phyloP scores from a whole-genome alignment of 2,113 vertebrate genomes.

The Aptenodytes patagonicus region DNA sequence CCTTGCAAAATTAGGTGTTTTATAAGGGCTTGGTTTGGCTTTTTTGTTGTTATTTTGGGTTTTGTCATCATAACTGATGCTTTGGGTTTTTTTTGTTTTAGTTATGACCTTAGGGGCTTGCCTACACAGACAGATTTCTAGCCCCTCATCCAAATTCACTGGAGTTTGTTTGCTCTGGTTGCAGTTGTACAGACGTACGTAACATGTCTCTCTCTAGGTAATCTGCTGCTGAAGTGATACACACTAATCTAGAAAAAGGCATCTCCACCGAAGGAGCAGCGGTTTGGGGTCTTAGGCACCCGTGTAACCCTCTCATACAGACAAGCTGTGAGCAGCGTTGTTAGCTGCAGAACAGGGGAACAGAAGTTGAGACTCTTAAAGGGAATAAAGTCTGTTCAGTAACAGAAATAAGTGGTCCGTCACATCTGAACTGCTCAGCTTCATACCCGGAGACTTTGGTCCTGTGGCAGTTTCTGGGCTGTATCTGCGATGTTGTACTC shows the following conservation, averaged over 20 bases:
- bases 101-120: not conserved
- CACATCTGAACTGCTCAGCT: not conserved
- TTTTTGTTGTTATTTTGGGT: not conserved
- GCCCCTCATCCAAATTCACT: not conserved
- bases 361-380: not conserved
- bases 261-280: not conserved
- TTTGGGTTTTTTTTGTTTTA: not conserved
- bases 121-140: not conserved
- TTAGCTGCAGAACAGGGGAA: not conserved
- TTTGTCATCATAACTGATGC: not conserved
- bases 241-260: not conserved
- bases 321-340: not conserved
- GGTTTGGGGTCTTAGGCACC: not conserved
- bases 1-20: not conserved
- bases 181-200: not conserved
- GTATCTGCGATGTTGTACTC: not conserved
- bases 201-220: not conserved
- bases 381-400: not conserved
- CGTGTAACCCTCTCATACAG: too few species aligned
- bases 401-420: not conserved
- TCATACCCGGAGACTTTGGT: not conserved
- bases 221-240: not conserved
- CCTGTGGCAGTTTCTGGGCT: not conserved
- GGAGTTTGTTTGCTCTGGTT: not conserved
- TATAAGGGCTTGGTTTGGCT: not conserved